Conservation (phyloP, 1,140 invertebrate species). For the Rhagoletis zephyria region DNA sequence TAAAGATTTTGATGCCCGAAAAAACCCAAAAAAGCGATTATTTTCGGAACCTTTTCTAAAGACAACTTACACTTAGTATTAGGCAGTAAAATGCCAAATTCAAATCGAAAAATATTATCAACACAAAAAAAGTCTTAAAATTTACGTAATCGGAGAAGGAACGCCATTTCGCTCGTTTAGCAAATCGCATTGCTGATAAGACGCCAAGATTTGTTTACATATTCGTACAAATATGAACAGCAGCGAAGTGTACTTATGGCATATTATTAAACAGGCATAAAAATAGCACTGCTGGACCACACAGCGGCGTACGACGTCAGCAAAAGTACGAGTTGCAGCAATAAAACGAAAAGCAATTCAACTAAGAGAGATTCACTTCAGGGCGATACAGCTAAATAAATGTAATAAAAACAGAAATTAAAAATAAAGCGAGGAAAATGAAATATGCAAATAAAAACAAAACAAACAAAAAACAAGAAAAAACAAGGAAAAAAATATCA, state of each 20-base stretch:
- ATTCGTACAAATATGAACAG: neutral
- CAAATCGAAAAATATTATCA: too few relatives aligned
- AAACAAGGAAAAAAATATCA: neutral
- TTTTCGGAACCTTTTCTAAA: too few relatives aligned
- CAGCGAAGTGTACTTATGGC: neutral
- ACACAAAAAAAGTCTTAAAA: too few relatives aligned
- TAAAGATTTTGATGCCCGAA: too few relatives aligned
- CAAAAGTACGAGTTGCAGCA: neutral
- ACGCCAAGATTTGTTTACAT: neutral
- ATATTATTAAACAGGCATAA: constrained; percentile 10
- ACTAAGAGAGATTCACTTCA: neutral
- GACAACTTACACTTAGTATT: too few relatives aligned
- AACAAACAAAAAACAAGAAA: neutral
- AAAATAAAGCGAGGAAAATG: neutral
- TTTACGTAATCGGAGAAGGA: neutral
- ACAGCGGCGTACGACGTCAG: constrained; percentile 35
- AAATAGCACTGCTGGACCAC: constrained; percentile 43
- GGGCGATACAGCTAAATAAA: neutral
- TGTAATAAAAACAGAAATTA: neutral
- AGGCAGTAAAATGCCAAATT: too few relatives aligned
- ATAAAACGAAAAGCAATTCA: constrained; percentile 1
- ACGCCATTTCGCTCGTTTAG: neutral
- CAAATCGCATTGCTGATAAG: constrained; percentile 40
- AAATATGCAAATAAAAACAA: neutral
- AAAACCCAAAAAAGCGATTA: too few relatives aligned